Evolutionary conservation across 1,140 invertebrate genomes (phyloP).

Genomic region (Nebria ingens): DNA sequence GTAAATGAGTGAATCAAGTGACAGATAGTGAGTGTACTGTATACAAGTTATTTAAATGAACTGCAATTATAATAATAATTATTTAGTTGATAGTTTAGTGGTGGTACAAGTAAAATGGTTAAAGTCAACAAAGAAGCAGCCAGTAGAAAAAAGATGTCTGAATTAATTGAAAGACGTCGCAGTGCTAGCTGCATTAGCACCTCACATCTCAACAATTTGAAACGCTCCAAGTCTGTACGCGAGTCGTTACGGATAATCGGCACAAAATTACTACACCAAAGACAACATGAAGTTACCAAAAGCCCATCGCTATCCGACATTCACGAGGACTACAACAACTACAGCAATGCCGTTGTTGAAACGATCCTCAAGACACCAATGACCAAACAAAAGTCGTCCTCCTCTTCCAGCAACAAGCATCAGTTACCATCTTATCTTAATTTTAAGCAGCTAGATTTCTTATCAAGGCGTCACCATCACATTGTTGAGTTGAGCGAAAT

Average conservation of each 20-base stretch:
- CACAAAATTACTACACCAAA: constrained; percentile 38
- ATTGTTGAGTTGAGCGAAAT: constrained; percentile 20
- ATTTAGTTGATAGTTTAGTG: background rate
- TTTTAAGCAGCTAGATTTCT: background rate
- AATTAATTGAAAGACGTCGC: constrained; percentile 14
- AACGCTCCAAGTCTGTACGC: constrained; percentile 56
- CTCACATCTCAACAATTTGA: constrained; percentile 18
- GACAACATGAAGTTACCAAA: constrained; percentile 25
- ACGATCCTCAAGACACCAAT: constrained; percentile 40
- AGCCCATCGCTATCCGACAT: constrained; percentile 35
- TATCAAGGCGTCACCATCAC: constrained; percentile 8
- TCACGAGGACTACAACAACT: constrained; percentile 33
- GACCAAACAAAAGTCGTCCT: constrained; percentile 23
- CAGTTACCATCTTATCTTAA: background rate
- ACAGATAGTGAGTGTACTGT: too few relatives aligned
- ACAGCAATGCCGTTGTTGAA: constrained; percentile 27
- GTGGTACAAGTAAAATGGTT: constrained; percentile 13
- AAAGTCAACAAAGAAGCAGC: constrained; percentile 1
- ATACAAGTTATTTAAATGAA: too few relatives aligned
- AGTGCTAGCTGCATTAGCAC: background rate
- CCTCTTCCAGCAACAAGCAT: too few relatives aligned
- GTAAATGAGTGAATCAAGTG: too few relatives aligned
- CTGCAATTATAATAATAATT: background rate
- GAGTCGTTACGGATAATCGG: constrained; percentile 57
- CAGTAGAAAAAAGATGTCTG: constrained; percentile 14